phyloP scores from a whole-genome alignment of 2,888 invertebrate species.

The Eupithecia pulchellata region DNA sequence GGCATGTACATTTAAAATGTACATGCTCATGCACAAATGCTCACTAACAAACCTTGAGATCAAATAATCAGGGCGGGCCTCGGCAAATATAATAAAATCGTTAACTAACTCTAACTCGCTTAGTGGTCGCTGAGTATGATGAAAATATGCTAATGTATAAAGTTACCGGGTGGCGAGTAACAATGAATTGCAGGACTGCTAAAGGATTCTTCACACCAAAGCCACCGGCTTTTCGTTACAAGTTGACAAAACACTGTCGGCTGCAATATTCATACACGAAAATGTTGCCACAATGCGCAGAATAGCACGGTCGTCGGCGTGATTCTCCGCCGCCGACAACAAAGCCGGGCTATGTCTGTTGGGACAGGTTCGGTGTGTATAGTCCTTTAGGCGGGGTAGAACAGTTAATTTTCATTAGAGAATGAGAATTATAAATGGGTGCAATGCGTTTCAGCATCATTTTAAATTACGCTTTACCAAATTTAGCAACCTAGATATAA shows the following conservation, averaged over 20 bases:
- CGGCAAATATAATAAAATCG: constrained; percentile 72
- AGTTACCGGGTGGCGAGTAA: constrained; percentile 66
- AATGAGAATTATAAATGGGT: background rate
- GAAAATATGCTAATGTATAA: constrained; percentile 75
- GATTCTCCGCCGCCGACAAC: background rate
- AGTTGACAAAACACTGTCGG: background rate
- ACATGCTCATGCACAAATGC: no score
- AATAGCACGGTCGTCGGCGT: background rate
- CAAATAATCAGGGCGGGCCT: constrained; percentile 52
- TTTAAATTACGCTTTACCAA: background rate
- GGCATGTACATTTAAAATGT: no score
- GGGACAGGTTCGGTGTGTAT: background rate
- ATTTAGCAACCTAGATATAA: background rate
- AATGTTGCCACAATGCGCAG: background rate
- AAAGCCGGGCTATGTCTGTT: background rate
- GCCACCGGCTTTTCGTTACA: background rate
- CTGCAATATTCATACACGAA: background rate
- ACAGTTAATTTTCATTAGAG: constrained; percentile 2
- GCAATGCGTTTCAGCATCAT: background rate
- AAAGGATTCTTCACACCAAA: background rate
- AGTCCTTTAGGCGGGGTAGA: background rate
- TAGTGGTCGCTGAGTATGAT: constrained; percentile 71
- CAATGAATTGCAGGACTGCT: constrained; percentile 64
- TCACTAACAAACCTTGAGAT: background rate
- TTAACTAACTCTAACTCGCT: constrained; percentile 74